Evolutionary conservation across 2,797 vertebrate species (phyloP), one percentile per base, ranked within the genome.

Genomic region (Pelochelys cantorii): DNA sequence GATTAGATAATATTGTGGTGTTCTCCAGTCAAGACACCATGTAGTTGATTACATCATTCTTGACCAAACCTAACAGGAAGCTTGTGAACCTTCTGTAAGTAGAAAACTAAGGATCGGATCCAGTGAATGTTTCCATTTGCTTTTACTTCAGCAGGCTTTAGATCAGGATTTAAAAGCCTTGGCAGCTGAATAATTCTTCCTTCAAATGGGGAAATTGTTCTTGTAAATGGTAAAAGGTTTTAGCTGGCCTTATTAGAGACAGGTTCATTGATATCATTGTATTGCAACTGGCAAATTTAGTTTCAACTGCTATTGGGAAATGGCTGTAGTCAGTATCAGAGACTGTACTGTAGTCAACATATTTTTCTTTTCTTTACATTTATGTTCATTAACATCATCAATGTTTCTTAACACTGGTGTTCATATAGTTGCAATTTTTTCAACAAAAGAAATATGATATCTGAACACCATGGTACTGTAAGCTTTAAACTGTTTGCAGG

Each of bases 401-500:
- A 48, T 48, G 42, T 87, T 83, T n/a, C 62, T 57, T 86, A 80
- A 82, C 48, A 14, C 56, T 2, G 11, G 80, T 3, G 25, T 77
- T 25, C 17, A 14, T 23, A 29, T 14, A 93, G 56, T 11, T 54
- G 5, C 37, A n/a, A 31, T 86, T 90, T 79, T 2, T 87, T 85
- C 25, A 37, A 53, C 48, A 84, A n/a, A 87, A 65, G n/a, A 20
- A 5, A 75, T 3, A 22, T 74, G 25, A 71, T 77, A 4, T 22
- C 12, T 78, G 77, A 77, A 37, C 75, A 11, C 5, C 34, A 2
- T 31, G 27, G n/a, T 31, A 7, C 62, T 77, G 79, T 4, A 1
- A 0, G 0, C 79, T 90, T 92, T 54, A 22, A 62, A 65, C 7
- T 68, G 31, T 68, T 9, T 77, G 42, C 13, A 0, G 5, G 23